Conservation (phyloP, 2,797 vertebrate genomes). For the Amblyraja radiata region DNA sequence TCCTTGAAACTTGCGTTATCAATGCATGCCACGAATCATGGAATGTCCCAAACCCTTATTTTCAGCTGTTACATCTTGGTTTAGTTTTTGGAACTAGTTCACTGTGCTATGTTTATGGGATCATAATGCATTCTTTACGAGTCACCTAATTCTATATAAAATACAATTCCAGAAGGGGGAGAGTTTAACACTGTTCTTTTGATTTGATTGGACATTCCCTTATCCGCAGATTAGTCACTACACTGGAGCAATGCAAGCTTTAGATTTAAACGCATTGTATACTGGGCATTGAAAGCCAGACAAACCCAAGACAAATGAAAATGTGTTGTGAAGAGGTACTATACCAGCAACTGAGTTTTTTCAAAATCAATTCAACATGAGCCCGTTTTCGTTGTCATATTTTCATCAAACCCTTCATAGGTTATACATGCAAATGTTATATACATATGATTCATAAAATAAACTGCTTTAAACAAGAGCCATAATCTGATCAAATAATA, state of each 20-base stretch:
- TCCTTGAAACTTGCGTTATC: not conserved
- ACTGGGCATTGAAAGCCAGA: not conserved
- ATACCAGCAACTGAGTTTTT: not conserved
- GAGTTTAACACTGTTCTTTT: not conserved
- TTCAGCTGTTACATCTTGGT: not conserved
- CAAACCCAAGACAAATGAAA: not conserved
- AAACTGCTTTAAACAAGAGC: not conserved
- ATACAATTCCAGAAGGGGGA: not conserved
- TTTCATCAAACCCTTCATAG: not conserved
- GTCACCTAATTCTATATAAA: not conserved
- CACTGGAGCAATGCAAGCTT: not conserved
- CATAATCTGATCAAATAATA: not conserved
- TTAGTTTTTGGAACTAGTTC: slow-evolving; percentile 5
- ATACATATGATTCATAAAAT: not conserved
- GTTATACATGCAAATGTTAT: not conserved
- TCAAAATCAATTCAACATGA: not conserved
- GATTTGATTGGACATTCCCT: not conserved
- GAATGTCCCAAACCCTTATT: not conserved
- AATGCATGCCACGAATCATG: not conserved
- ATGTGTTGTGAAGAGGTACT: not conserved
- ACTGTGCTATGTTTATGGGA: not conserved
- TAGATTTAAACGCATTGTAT: not conserved
- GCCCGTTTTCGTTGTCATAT: not conserved
- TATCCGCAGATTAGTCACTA: not conserved
- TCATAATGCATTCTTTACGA: not conserved